Conservation (phyloP, 1,140 invertebrate species). For the Brachionus paranguensis region DNA sequence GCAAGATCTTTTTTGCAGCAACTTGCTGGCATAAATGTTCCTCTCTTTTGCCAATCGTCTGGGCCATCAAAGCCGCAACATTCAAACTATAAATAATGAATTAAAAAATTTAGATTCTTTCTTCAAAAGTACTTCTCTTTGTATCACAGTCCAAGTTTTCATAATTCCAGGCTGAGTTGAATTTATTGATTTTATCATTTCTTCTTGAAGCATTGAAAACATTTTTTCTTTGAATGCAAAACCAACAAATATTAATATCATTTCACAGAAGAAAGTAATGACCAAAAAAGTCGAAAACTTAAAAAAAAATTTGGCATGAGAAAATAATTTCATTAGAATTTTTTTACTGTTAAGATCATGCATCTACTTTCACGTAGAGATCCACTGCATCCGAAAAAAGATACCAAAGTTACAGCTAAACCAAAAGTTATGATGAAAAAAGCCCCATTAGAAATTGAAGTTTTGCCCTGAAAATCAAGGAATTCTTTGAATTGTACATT, state of each 20-base stretch:
- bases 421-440: constrained; percentile 32
- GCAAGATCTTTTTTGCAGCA: constrained; percentile 11
- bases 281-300: constrained; percentile 24
- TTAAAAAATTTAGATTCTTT: not conserved
- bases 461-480: constrained; percentile 36
- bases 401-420: not conserved
- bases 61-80: constrained; percentile 30
- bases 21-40: constrained; percentile 25
- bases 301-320: not conserved
- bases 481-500: constrained; percentile 38
- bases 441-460: constrained; percentile 24
- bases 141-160: constrained; percentile 36
- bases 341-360: constrained; percentile 34
- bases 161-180: constrained; percentile 36
- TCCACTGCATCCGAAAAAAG: constrained; percentile 34
- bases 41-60: constrained; percentile 38
- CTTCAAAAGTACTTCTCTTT: constrained; percentile 16
- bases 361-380: constrained; percentile 23
- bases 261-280: constrained; percentile 22
- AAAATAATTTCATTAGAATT: not conserved
- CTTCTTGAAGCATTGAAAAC: constrained; percentile 16
- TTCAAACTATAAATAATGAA: not conserved
- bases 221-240: constrained; percentile 23
- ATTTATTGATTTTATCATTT: constrained; percentile 39
- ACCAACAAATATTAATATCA: constrained; percentile 23